Evolutionary conservation across 2,888 invertebrate genomes (phyloP).

Genomic region (Drosophila affinis): DNA sequence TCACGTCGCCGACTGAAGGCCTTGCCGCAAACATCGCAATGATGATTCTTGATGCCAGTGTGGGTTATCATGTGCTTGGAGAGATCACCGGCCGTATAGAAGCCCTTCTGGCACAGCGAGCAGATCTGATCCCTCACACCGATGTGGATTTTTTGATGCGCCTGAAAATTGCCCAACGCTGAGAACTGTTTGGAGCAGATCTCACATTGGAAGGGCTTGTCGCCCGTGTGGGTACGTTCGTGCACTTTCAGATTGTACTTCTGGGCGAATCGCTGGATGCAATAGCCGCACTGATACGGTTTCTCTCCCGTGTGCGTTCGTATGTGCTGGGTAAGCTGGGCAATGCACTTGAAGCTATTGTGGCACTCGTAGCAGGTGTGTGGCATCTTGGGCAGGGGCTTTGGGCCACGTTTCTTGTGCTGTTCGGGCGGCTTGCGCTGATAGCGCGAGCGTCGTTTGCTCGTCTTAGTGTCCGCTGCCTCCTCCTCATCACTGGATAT

Average conservation of each 20-base stretch:
- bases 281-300: constrained; percentile 86
- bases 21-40: constrained; percentile 86
- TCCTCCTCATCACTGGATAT: constrained; percentile 67
- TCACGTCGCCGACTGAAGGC: constrained; percentile 86
- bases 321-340: constrained; percentile 87
- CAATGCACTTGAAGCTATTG: constrained; percentile 86
- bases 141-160: constrained; percentile 87
- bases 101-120: constrained; percentile 86
- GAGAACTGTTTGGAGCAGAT: constrained; percentile 87
- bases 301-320: constrained; percentile 87
- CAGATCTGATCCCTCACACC: constrained; percentile 87
- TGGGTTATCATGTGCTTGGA: constrained; percentile 87
- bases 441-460: constrained; percentile 84
- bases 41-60: constrained; percentile 86
- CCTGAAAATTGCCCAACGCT: constrained; percentile 86
- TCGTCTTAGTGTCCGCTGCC: constrained; percentile 60
- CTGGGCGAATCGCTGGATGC: constrained; percentile 86
- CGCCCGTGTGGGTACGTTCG: constrained; percentile 85
- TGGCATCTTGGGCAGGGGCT: constrained; percentile 86
- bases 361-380: constrained; percentile 86
- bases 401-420: constrained; percentile 86
- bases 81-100: constrained; percentile 86
- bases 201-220: constrained; percentile 87
- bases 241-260: constrained; percentile 87
- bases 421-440: constrained; percentile 86